phyloP scores from a whole-genome alignment of 2,888 invertebrate genomes.

The Trichacis sp. region DNA sequence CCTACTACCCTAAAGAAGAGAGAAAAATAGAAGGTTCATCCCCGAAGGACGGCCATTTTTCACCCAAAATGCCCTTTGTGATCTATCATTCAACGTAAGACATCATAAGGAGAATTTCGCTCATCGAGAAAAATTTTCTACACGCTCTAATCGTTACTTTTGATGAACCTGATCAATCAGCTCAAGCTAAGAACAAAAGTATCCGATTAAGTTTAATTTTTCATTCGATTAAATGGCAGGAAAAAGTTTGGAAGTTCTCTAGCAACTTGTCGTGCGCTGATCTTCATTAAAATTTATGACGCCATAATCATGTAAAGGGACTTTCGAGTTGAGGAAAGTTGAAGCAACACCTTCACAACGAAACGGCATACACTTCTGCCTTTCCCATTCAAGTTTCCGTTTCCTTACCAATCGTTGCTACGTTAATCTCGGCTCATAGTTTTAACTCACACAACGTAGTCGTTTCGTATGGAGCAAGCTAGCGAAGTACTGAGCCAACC shows the following conservation, averaged over 20 bases:
- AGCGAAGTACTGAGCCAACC: conserved; percentile 25
- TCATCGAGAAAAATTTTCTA: neutral
- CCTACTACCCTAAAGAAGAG: conserved; percentile 43
- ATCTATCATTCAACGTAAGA: conserved; percentile 24
- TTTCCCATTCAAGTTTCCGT: too few species aligned
- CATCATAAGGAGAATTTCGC: conserved; percentile 9
- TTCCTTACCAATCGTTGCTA: too few species aligned
- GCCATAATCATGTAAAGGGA: conserved; percentile 37
- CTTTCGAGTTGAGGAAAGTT: conserved; percentile 21
- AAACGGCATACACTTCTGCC: too few species aligned
- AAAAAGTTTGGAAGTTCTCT: conserved; percentile 6
- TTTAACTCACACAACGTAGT: conserved; percentile 36
- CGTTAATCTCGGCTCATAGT: conserved; percentile 49
- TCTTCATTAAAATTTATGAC: conserved; percentile 31
- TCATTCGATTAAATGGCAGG: neutral
- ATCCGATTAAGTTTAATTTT: neutral
- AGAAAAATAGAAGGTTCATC: conserved; percentile 40
- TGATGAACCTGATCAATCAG: neutral
- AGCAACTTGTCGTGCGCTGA: too few species aligned
- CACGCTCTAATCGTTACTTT: neutral
- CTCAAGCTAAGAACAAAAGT: neutral
- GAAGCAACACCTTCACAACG: conserved; percentile 40
- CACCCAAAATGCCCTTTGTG: conserved; percentile 24
- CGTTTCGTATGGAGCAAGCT: conserved; percentile 33
- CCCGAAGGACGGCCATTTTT: conserved; percentile 27